Evolutionary conservation across 2,113 vertebrate species (phyloP), one percentile per base, ranked within the genome.

Genomic region (Limanda limanda): DNA sequence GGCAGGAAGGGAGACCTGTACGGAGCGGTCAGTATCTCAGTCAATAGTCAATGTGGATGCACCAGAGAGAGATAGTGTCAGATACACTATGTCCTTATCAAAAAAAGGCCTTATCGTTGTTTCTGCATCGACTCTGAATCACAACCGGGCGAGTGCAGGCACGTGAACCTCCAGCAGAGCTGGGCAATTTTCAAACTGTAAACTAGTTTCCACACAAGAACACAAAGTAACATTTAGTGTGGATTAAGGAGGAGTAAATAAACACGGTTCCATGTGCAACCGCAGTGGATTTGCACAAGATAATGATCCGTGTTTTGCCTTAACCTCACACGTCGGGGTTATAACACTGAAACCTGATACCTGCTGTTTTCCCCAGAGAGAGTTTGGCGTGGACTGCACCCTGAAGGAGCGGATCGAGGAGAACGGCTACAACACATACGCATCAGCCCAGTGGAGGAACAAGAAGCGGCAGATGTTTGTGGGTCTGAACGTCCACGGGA

Each of bases 371-470:
- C 6, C 80, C 85, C 95, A 99, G 98, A 97, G 95, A 70, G 96
- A 97, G 59, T 99, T 97, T 69, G 96, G 96, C 55, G 93, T 94
- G 1, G 97, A 99, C 92, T 99, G 98, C 93, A 97, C 96, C 76
- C 88, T 99, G 91, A 98, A 97, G 89, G 98, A 99, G 87, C 94
- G 98, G 48, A 99, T 99, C 81, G 97, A 99, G 92, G 98, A 99
- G 94, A 99, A 99, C 3, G 97, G 98, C 74, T 99, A 99, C 90
- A 99, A 99, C 84, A 99, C 98, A 1, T 99, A 99, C 0, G 97
- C 98, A 0, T 99, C 97, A 2, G 96, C 97, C 23, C 93, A 95
- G 89, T 98, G 97, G 97, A 97, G 94, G 86, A 96, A 97, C 89
- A 97, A 96, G 11, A 96, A 96, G 86, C 95, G 96, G 66, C 96